Percentiles rank a stretch among this genome's conserved stretches.
phyloP scores from a whole-genome alignment of 2,113 vertebrate genomes.

The Lethenteron reissneri region DNA sequence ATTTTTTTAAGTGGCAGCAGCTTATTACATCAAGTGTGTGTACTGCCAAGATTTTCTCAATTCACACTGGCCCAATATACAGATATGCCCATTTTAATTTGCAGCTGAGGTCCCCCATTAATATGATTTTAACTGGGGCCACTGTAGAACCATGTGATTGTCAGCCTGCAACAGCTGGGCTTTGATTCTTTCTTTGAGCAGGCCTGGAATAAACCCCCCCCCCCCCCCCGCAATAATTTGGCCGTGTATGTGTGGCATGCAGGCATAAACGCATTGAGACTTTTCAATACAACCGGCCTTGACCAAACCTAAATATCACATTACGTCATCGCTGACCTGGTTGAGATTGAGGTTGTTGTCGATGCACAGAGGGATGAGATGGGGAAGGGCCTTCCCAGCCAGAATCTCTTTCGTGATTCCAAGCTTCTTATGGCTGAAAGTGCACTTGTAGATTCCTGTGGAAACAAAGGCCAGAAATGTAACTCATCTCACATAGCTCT shows the following conservation, averaged over 20 bases:
- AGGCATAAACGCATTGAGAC: too few relatives aligned
- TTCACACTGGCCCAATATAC: too few relatives aligned
- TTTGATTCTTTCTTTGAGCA: too few relatives aligned
- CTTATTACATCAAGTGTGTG: too few relatives aligned
- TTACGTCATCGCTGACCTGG: slow-evolving; percentile 34
- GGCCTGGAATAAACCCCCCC: too few relatives aligned
- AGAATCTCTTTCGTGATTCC: slow-evolving; percentile 94
- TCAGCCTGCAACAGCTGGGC: too few relatives aligned
- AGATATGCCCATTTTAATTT: neutral
- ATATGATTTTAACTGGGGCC: neutral
- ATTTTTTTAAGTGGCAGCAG: too few relatives aligned
- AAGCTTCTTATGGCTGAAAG: slow-evolving; percentile 86
- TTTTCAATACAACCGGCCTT: neutral
- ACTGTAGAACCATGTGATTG: neutral
- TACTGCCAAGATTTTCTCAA: too few relatives aligned
- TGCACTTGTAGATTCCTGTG: slow-evolving; percentile 93
- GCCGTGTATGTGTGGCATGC: too few relatives aligned
- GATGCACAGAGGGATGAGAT: slow-evolving; percentile 83
- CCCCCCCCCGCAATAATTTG: too few relatives aligned
- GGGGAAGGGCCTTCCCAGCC: slow-evolving; percentile 63
- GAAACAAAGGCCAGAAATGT: slow-evolving; percentile 9
- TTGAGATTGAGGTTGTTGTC: slow-evolving; percentile 94
- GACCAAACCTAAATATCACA: neutral
- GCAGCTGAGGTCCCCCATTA: neutral
- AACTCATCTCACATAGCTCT: too few relatives aligned